Conservation (phyloP, 2,888 invertebrate genomes). For the Drosophila nr. perissopoda region DNA sequence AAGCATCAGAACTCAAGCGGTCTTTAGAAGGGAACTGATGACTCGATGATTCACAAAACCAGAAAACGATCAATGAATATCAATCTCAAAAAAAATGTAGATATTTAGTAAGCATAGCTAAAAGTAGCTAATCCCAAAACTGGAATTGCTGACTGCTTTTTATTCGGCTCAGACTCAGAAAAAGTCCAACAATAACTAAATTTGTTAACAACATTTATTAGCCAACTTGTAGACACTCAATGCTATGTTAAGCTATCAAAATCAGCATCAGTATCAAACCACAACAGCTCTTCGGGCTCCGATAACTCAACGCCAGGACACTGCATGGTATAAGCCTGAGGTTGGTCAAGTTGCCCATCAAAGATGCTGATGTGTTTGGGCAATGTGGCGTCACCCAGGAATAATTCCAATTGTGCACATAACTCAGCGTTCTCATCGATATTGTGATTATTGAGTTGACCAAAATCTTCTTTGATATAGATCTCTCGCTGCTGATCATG, state of each 20-base stretch:
- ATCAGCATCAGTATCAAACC: conserved; percentile 18
- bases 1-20: not conserved
- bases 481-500: conserved; percentile 47
- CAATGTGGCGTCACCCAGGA: conserved; percentile 25
- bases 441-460: conserved; percentile 15
- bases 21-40: not conserved
- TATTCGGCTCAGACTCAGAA: not conserved
- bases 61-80: not conserved
- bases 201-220: conserved; percentile 15
- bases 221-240: not conserved
- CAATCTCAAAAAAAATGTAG: not conserved
- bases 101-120: not conserved
- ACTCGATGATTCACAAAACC: not conserved
- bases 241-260: conserved; percentile 19
- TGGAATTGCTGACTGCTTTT: not conserved
- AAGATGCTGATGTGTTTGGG: conserved; percentile 39
- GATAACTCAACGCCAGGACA: conserved; percentile 33
- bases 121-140: not conserved
- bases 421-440: conserved; percentile 21
- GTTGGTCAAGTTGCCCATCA: conserved; percentile 22
- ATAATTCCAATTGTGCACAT: conserved; percentile 43
- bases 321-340: conserved; percentile 10
- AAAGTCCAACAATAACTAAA: not conserved
- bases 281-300: conserved; percentile 36
- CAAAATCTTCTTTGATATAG: conserved; percentile 48